Percentiles rank a stretch among this genome's conserved stretches.
Evolutionary conservation across 2,113 vertebrate genomes (phyloP).

Genomic region (Hydrochoerus hydrochaeris): DNA sequence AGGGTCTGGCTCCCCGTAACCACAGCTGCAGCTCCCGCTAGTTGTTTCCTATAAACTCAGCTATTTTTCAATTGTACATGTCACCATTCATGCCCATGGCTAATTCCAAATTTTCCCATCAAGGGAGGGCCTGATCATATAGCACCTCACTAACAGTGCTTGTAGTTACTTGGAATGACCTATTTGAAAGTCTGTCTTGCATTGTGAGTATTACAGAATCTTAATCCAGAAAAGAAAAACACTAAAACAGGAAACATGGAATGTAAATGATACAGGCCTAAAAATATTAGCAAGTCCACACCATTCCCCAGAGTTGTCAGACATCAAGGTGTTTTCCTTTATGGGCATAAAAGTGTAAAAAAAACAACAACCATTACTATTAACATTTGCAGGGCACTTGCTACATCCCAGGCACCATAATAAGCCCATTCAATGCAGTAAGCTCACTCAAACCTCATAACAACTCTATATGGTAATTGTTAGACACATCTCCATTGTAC

Average conservation of each 20-base stretch:
- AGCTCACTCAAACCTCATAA: background rate
- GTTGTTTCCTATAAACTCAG: background rate
- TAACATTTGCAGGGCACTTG: background rate
- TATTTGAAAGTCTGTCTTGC: conserved; percentile 3
- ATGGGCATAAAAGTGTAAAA: background rate
- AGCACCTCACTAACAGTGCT: background rate
- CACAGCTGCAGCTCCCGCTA: background rate
- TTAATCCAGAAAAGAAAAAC: background rate
- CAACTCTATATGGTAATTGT: background rate
- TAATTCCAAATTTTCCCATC: background rate
- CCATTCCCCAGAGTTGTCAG: background rate
- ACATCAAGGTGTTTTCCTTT: background rate
- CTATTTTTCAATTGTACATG: background rate
- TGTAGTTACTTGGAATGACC: background rate
- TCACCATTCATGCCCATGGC: background rate
- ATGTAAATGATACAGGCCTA: background rate
- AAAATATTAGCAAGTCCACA: background rate
- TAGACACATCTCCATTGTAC: background rate
- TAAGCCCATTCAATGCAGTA: background rate
- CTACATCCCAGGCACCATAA: too few species aligned
- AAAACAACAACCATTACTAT: background rate
- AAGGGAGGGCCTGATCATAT: background rate
- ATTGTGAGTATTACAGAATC: background rate
- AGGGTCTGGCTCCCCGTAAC: background rate
- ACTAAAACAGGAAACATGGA: background rate